These are phyloP conservation scores for Erebia ligea DNA, from an alignment of 2,888 invertebrate genomes.

Conservation along the genomic window DNA sequence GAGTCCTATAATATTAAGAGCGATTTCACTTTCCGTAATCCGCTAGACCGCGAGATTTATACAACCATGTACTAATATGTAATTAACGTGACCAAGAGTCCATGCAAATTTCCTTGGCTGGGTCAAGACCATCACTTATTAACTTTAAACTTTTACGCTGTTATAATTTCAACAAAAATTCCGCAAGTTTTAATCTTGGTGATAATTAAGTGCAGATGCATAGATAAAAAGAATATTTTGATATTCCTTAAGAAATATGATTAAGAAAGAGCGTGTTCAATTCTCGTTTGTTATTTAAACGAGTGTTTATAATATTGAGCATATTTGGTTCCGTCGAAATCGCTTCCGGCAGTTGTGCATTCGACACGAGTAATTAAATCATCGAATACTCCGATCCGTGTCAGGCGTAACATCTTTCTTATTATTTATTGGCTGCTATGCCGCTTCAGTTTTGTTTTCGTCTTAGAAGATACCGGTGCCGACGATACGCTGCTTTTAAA, in stretches of 20 bases:
- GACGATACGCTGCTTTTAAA: background rate
- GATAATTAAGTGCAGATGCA: constrained; percentile 25
- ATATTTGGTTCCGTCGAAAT: constrained; percentile 40
- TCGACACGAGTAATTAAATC: constrained; percentile 41
- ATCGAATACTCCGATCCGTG: constrained; percentile 36
- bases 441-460: constrained; percentile 22
- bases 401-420: constrained; percentile 36
- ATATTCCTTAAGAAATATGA: constrained; percentile 26
- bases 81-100: background rate
- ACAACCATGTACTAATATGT: background rate
- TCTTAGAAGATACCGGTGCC: constrained; percentile 9
- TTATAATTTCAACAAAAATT: background rate
- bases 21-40: too few relatives aligned
- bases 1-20: too few relatives aligned
- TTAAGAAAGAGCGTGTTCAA: constrained; percentile 29
- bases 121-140: too few relatives aligned
- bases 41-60: too few relatives aligned
- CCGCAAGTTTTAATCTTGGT: constrained; percentile 20
- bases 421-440: constrained; percentile 25
- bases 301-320: constrained; percentile 36
- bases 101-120: background rate
- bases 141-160: background rate
- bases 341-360: constrained; percentile 41
- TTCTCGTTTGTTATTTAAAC: constrained; percentile 36
- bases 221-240: constrained; percentile 22